phyloP scores from a whole-genome alignment of 1,140 invertebrate genomes.

The Solen grandis region DNA sequence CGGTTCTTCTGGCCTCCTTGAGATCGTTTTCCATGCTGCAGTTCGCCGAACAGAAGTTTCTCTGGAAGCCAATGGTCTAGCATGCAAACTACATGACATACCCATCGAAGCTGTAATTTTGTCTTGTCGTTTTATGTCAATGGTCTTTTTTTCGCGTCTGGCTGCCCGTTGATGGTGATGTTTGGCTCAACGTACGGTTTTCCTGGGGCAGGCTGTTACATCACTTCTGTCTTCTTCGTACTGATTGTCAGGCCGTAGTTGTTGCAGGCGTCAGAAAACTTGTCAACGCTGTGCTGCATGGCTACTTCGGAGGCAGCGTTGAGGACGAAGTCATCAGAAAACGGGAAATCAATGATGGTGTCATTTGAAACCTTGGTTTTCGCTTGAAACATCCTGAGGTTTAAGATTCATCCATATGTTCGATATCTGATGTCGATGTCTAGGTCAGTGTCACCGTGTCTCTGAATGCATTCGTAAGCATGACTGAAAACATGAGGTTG shows the following conservation, averaged over 20 bases:
- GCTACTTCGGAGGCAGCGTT: conserved; percentile 44
- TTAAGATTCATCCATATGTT: conserved; percentile 49
- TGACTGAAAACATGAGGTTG: conserved; percentile 59
- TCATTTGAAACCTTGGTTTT: conserved; percentile 41
- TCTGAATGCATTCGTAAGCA: conserved; percentile 57
- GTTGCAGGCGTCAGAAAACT: conserved; percentile 55
- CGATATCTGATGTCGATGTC: conserved; percentile 24
- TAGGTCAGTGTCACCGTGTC: conserved; percentile 4
- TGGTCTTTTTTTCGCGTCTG: conserved; percentile 12
- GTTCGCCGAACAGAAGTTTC: conserved; percentile 24
- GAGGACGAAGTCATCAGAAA: too few relatives aligned
- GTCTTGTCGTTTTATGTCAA: conserved; percentile 44
- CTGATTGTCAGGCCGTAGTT: conserved; percentile 60
- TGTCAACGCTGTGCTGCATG: conserved; percentile 54
- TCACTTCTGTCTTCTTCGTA: conserved; percentile 58
- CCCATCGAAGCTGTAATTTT: conserved; percentile 46
- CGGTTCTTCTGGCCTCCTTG: neutral
- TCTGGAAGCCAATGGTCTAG: conserved; percentile 18
- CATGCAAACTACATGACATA: conserved; percentile 38
- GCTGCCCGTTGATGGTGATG: conserved; percentile 47
- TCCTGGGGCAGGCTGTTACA: conserved; percentile 28
- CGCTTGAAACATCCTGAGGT: conserved; percentile 32
- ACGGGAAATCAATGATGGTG: conserved; percentile 37
- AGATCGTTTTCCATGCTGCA: neutral
- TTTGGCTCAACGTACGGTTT: too few relatives aligned